A percentile compares a stretch with the other conserved stretches of the same genome.
phyloP scores from a whole-genome alignment of 2,888 invertebrate species.

The Deilephila elpenor region DNA sequence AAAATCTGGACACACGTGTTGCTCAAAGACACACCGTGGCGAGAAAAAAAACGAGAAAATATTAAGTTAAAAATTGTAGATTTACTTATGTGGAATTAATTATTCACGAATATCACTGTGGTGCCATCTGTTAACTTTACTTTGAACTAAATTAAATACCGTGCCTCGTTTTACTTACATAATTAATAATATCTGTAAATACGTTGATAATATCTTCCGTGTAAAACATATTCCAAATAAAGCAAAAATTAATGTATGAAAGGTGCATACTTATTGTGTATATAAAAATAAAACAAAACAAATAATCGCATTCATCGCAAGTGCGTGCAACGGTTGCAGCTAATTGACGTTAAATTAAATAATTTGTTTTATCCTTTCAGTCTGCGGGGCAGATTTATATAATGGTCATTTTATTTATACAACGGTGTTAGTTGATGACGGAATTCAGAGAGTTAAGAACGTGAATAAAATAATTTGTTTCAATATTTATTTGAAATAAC shows the following conservation, averaged over 20 bases:
- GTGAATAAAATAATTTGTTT: constrained; percentile 26
- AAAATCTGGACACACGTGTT: too few species aligned
- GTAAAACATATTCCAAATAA: background rate
- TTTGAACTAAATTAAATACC: background rate
- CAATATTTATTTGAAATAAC: constrained; percentile 9
- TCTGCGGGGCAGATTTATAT: constrained; percentile 31
- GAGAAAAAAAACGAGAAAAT: too few species aligned
- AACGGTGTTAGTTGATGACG: background rate
- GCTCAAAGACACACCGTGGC: too few species aligned
- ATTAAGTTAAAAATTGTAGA: too few species aligned
- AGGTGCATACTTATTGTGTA: background rate
- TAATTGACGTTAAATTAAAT: constrained; percentile 41
- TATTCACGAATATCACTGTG: background rate
- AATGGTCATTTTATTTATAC: constrained; percentile 7
- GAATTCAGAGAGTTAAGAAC: constrained; percentile 12
- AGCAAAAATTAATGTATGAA: background rate
- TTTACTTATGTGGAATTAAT: too few species aligned
- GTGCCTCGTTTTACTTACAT: background rate
- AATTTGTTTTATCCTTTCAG: constrained; percentile 50
- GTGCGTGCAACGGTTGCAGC: constrained; percentile 8
- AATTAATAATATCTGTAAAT: background rate
- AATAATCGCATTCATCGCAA: background rate
- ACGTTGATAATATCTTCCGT: background rate
- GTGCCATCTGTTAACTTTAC: background rate
- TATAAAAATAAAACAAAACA: background rate